Percentiles rank a stretch among this genome's conserved stretches.
phyloP scores from a whole-genome alignment of 1,140 invertebrate species.

The Cyrtorhinus lividipennis region DNA sequence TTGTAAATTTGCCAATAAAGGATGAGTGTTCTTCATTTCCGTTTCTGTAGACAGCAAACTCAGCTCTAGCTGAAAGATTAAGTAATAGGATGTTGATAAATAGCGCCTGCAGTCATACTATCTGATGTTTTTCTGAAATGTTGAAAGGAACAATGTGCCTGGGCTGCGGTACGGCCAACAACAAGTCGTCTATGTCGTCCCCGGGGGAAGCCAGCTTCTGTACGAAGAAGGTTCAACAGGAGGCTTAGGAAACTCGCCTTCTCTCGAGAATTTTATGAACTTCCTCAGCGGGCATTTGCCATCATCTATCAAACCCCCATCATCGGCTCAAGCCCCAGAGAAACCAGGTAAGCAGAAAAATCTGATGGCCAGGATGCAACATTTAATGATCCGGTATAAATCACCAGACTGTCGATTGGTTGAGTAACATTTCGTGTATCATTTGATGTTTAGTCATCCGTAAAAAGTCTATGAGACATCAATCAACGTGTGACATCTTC shows the following conservation, averaged over 20 bases:
- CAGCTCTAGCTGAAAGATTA: too few relatives aligned
- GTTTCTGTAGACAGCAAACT: too few relatives aligned
- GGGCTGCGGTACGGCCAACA: conserved; percentile 13
- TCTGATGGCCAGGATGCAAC: too few relatives aligned
- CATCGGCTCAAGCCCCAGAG: neutral
- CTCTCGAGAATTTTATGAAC: neutral
- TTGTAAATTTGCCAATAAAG: too few relatives aligned
- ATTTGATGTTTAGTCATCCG: too few relatives aligned
- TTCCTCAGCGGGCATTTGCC: neutral
- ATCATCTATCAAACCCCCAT: neutral
- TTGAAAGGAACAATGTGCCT: conserved; percentile 16
- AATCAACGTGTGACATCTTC: too few relatives aligned
- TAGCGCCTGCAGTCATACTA: neutral
- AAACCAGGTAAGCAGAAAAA: neutral
- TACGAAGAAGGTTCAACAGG: neutral
- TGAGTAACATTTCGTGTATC: too few relatives aligned
- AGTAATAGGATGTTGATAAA: too few relatives aligned
- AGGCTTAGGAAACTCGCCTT: neutral
- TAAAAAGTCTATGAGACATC: too few relatives aligned
- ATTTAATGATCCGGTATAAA: too few relatives aligned
- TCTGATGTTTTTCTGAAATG: neutral
- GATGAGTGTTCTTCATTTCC: too few relatives aligned
- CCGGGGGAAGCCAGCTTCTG: neutral
- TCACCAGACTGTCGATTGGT: too few relatives aligned
- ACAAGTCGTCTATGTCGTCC: conserved; percentile 12